These are phyloP conservation scores for Lucinisca nassula DNA, from an alignment of 2,888 invertebrate genomes.

Conservation along the genomic window DNA sequence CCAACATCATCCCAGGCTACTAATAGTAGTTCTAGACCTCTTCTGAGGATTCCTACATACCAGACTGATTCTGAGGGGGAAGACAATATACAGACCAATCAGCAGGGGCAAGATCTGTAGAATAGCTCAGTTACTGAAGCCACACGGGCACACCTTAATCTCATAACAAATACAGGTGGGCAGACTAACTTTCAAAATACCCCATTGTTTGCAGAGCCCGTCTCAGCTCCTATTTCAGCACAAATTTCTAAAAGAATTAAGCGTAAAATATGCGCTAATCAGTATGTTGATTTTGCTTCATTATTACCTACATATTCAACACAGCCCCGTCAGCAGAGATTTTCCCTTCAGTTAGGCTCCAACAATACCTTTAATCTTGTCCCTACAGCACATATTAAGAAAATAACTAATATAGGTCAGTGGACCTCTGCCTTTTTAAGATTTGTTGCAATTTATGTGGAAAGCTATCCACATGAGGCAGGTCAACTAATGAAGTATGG, in stretches of 20 bases:
- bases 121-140: too few relatives aligned
- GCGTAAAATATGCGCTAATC: background rate
- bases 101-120: too few relatives aligned
- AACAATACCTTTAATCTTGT: background rate
- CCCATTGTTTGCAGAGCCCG: background rate
- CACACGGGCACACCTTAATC: too few relatives aligned
- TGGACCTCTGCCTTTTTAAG: conserved; percentile 46
- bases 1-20: too few relatives aligned
- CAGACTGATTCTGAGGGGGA: background rate
- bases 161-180: too few relatives aligned
- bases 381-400: background rate
- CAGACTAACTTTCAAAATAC: background rate
- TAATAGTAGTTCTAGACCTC: too few relatives aligned
- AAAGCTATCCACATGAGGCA: conserved; percentile 32
- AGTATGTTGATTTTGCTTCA: background rate
- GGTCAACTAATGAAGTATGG: conserved; percentile 49
- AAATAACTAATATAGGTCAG: background rate
- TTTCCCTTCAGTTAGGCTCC: background rate
- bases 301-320: background rate
- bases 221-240: background rate
- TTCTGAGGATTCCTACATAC: background rate
- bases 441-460: conserved; percentile 29
- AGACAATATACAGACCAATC: too few relatives aligned
- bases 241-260: background rate
- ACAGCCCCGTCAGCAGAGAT: background rate